Evolutionary conservation across 1,140 invertebrate genomes (phyloP).

Genomic region (Musca vetustissima): DNA sequence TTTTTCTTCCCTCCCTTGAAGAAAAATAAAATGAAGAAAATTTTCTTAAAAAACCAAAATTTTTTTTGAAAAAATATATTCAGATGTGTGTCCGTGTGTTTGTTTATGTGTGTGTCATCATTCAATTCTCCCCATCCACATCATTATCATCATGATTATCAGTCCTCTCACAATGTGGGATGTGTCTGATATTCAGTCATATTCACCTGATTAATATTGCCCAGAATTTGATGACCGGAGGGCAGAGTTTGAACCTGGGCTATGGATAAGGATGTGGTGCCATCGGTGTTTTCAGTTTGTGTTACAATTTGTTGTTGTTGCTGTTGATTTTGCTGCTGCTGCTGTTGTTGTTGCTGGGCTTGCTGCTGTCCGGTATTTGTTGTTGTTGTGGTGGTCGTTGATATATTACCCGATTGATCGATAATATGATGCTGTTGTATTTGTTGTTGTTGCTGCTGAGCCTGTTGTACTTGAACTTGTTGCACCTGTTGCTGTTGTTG

Average conservation of each 20-base stretch:
- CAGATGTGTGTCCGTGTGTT: constrained; percentile 30
- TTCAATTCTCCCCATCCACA: constrained; percentile 26
- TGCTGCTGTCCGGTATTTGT: constrained; percentile 27
- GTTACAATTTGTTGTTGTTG: constrained; percentile 46
- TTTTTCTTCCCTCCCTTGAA: no score
- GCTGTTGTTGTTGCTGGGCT: constrained; percentile 35
- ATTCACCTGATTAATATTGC: constrained; percentile 56
- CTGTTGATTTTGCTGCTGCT: constrained; percentile 34
- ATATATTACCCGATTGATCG: constrained; percentile 37
- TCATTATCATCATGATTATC: neutral
- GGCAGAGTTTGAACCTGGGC: constrained; percentile 55
- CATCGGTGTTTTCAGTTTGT: constrained; percentile 51
- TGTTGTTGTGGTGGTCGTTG: constrained; percentile 29
- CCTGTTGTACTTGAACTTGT: constrained; percentile 42
- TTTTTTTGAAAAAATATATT: no score
- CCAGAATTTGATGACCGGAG: constrained; percentile 50
- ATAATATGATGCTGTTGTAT: constrained; percentile 48
- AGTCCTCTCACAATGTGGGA: constrained; percentile 30
- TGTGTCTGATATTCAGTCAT: constrained; percentile 54
- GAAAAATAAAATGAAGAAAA: no score
- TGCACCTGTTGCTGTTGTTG: constrained; percentile 45
- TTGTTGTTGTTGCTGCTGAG: constrained; percentile 40
- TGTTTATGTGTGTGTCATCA: constrained; percentile 35
- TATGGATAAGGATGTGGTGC: constrained; percentile 49
- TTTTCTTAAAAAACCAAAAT: no score